Conservation (phyloP, 2,888 invertebrate genomes). For the Sinohyriopsis cumingii region DNA sequence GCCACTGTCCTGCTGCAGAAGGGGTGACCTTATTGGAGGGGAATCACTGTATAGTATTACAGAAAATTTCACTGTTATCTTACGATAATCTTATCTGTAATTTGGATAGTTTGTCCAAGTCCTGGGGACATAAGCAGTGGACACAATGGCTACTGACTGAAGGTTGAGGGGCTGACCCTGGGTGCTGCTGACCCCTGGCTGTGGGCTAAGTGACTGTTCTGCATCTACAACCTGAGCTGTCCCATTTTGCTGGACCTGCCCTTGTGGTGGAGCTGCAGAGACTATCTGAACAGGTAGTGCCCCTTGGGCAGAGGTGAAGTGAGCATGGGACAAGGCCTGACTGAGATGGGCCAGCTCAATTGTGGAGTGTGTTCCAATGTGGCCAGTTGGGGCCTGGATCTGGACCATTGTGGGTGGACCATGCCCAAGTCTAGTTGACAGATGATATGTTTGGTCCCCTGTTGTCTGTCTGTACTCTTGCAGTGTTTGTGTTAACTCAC, state of each 20-base stretch:
- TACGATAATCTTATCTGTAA: too few species aligned
- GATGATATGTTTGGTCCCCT: slow-evolving; percentile 23
- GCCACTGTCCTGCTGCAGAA: too few species aligned
- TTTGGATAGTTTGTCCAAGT: slow-evolving; percentile 22
- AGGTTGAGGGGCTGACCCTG: slow-evolving; percentile 14
- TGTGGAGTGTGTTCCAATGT: slow-evolving; percentile 42
- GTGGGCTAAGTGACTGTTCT: slow-evolving; percentile 1
- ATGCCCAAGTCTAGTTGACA: slow-evolving; percentile 33
- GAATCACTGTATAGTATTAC: too few species aligned
- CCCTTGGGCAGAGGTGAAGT: slow-evolving; percentile 35
- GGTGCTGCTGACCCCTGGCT: slow-evolving; percentile 3
- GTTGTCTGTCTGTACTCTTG: slow-evolving; percentile 49
- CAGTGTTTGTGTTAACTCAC: slow-evolving; percentile 69
- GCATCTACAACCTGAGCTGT: slow-evolving; percentile 16
- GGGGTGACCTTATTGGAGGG: too few species aligned
- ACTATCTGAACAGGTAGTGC: slow-evolving; percentile 36
- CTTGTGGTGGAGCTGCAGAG: slow-evolving; percentile 20
- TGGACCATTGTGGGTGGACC: slow-evolving; percentile 47
- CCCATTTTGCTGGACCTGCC: slow-evolving; percentile 23
- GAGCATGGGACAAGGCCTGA: slow-evolving; percentile 50
- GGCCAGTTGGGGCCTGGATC: slow-evolving; percentile 38
- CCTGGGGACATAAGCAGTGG: slow-evolving; percentile 17
- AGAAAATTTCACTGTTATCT: too few species aligned
- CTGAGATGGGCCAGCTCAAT: slow-evolving; percentile 61
- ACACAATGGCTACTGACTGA: slow-evolving; percentile 19